Percentiles rank a stretch among this genome's conserved stretches.
Conservation (phyloP, 1,140 invertebrate species). For the Bombyx mandarina region DNA sequence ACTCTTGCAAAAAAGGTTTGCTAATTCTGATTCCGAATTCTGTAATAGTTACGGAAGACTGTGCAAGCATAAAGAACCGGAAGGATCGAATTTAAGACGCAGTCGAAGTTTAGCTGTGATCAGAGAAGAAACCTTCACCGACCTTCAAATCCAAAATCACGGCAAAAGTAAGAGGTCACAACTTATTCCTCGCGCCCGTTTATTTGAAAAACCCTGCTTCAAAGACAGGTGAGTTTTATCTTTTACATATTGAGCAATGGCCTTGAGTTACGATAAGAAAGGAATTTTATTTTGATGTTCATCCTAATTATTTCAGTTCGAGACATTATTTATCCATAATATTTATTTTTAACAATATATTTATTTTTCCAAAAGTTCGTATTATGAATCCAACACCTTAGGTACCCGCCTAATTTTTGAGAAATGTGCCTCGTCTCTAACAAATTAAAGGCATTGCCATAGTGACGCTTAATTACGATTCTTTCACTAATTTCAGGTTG, state of each 20-base stretch:
- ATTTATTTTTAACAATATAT: background rate
- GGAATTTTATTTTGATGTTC: no score
- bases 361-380: background rate
- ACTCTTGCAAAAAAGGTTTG: conserved; percentile 54
- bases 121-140: conserved; percentile 80
- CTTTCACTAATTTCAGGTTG: conserved; percentile 46
- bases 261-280: conserved; percentile 3
- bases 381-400: no score
- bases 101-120: conserved; percentile 83
- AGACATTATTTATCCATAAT: background rate
- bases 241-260: background rate
- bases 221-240: conserved; percentile 73
- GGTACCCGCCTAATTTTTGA: no score
- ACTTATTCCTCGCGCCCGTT: conserved; percentile 81
- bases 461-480: no score
- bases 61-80: conserved; percentile 64
- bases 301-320: no score
- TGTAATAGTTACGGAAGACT: conserved; percentile 60
- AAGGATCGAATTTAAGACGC: conserved; percentile 77
- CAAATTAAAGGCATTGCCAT: no score
- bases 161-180: conserved; percentile 77
- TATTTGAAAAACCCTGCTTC: conserved; percentile 80
- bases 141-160: conserved; percentile 74
- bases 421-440: background rate
- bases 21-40: conserved; percentile 61